A percentile compares a stretch with the other conserved stretches of the same genome.
Conservation (phyloP, 1,140 invertebrate species). For the Hermetia illucens region DNA sequence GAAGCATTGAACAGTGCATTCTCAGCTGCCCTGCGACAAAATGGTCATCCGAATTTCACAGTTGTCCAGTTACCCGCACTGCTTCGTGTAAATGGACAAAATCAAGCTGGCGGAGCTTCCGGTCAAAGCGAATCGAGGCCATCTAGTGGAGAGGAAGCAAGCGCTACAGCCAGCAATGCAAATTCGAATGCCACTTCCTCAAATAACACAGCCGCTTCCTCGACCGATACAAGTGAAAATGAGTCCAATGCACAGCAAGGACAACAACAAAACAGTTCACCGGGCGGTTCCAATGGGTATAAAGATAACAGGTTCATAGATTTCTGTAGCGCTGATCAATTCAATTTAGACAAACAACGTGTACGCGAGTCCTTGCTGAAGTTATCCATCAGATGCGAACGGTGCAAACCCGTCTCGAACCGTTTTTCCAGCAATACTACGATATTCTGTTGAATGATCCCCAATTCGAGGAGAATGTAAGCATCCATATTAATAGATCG, state of each 20-base stretch:
- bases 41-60: constrained; percentile 20
- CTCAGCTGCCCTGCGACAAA: constrained; percentile 22
- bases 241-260: background rate
- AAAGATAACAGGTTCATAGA: too few species aligned
- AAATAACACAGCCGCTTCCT: background rate
- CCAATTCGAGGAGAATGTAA: constrained; percentile 35
- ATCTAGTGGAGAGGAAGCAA: too few species aligned
- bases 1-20: constrained; percentile 28
- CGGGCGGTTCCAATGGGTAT: too few species aligned
- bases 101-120: too few species aligned
- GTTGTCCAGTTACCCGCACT: constrained; percentile 24
- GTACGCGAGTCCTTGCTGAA: constrained; percentile 41
- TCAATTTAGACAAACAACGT: constrained; percentile 27
- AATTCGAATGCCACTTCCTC: background rate
- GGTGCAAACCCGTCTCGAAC: constrained; percentile 45
- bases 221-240: background rate
- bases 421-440: constrained; percentile 45
- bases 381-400: constrained; percentile 40
- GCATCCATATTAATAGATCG: constrained; percentile 5
- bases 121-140: too few species aligned
- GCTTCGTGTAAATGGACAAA: constrained; percentile 15
- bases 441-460: constrained; percentile 43
- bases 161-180: too few species aligned
- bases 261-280: too few species aligned
- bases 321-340: background rate